A percentile compares a stretch with the other conserved stretches of the same genome.
These are phyloP conservation scores for Neoaliturus tenellus DNA, from an alignment of 2,888 invertebrate genomes.

Conservation along the genomic window DNA sequence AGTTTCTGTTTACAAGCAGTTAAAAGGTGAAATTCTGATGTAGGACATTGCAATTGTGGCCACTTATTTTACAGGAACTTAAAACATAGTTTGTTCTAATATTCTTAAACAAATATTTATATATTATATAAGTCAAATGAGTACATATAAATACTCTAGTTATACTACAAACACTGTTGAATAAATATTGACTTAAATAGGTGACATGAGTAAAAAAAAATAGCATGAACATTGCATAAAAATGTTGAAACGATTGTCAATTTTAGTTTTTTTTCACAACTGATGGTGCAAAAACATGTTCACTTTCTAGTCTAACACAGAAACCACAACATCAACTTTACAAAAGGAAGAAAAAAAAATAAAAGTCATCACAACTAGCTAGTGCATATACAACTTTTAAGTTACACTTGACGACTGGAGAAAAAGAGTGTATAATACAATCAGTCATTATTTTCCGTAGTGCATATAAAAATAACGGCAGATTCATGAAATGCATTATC, in stretches of 20 bases:
- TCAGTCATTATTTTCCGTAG: slow-evolving; percentile 10
- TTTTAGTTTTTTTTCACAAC: slow-evolving; percentile 38
- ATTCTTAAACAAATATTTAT: not conserved
- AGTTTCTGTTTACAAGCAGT: not conserved
- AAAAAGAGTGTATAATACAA: slow-evolving; percentile 44
- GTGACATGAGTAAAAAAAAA: not conserved
- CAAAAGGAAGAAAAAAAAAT: slow-evolving; percentile 26
- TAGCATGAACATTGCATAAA: slow-evolving; percentile 17
- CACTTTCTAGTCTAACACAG: slow-evolving; percentile 51
- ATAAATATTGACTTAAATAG: not conserved
- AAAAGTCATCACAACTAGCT: slow-evolving; percentile 5
- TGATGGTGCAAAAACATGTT: slow-evolving; percentile 49
- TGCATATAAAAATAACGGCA: slow-evolving; percentile 36
- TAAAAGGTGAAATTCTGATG: not conserved
- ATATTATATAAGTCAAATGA: not conserved
- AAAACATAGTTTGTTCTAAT: slow-evolving; percentile 5
- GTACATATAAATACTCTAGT: not conserved
- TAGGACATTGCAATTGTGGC: not conserved
- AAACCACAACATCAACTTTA: slow-evolving; percentile 55
- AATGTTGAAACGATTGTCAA: slow-evolving; percentile 54
- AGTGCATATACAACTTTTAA: slow-evolving; percentile 5
- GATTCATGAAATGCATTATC: slow-evolving; percentile 23
- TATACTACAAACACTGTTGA: not conserved
- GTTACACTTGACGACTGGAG: slow-evolving; percentile 17
- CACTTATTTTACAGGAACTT: slow-evolving; percentile 23